Evolutionary conservation across 2,113 vertebrate species (phyloP), one percentile per base, ranked within the genome.

Genomic region (Pedionomus torquatus): DNA sequence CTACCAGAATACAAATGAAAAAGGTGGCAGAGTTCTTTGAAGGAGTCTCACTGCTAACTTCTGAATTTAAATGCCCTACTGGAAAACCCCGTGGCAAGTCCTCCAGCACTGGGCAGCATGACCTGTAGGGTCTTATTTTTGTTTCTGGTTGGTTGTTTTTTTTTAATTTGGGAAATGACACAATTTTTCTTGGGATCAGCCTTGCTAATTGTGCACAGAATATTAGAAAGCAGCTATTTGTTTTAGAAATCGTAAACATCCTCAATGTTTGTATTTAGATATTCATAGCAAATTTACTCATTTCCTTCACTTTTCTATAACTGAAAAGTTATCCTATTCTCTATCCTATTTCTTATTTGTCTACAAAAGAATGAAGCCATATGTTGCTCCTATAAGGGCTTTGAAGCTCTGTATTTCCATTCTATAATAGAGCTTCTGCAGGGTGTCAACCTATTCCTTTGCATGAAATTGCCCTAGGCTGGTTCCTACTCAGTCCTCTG

Each of bases 1-100:
- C 55, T 95, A 93, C 94, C 91, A 95, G 83, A 81, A 87, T 49
- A 74, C 49, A 95, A 95, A 95, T 84, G 52, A 83, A 89, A 90
- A 92, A 89, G 55, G 43, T 92, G 81, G 23, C 48, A 89, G 64
- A 63, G 64, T 46, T 90, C 43, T 92, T 66, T 89, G 85, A 91
- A 84, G 69, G 69, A 28, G n/a, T 87, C 35, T 75, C 65, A 19
- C 39, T 91, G 55, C 46, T 92, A 66, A 64, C 89, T 95, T 83
- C 54, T 60, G 23, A 66, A 74, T 92, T 80, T 63, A 77, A 31
- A 80, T 74, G 41, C 54, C 19, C 4, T 3, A 18, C 33, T 74
- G 71, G 41, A 74, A 95, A 92, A 51, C 31, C 17, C 30, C 37
- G 13, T 86, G 37, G 61, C 0, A 2, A 49, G 80, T 21, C 60